Conservation (phyloP, 1,140 invertebrate genomes). For the Pectinophora gossypiella region DNA sequence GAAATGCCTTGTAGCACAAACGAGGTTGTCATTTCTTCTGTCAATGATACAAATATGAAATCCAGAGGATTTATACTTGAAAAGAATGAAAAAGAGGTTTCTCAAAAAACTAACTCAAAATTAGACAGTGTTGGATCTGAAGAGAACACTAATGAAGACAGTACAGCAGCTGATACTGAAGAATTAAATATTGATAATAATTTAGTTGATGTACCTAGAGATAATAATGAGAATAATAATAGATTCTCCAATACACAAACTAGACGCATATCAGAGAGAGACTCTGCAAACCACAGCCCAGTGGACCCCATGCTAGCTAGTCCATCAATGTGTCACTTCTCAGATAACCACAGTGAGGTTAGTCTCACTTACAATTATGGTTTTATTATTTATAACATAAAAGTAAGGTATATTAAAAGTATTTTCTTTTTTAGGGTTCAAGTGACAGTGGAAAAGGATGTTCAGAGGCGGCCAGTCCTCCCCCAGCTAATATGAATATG, state of each 20-base stretch:
- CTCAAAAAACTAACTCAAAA: constrained; percentile 14
- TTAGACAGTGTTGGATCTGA: constrained; percentile 29
- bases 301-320: constrained; percentile 79
- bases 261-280: constrained; percentile 75
- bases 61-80: constrained; percentile 27
- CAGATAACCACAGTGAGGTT: constrained; percentile 82
- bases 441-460: constrained; percentile 87
- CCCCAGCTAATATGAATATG: constrained; percentile 66
- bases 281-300: constrained; percentile 82
- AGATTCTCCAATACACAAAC: constrained; percentile 63
- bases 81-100: constrained; percentile 26
- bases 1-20: constrained; percentile 31
- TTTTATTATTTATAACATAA: background rate
- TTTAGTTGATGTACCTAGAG: constrained; percentile 41
- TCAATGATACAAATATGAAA: constrained; percentile 25
- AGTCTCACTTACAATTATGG: constrained; percentile 12
- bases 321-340: constrained; percentile 79
- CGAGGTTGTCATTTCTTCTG: constrained; percentile 25
- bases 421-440: constrained; percentile 75
- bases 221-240: constrained; percentile 43
- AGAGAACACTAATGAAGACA: constrained; percentile 30
- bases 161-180: constrained; percentile 36
- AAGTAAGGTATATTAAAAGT: background rate
- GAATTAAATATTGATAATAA: constrained; percentile 49
- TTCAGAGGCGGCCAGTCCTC: constrained; percentile 80